Conservation (phyloP, 2,888 invertebrate species). For the Mythimna loreyi region DNA sequence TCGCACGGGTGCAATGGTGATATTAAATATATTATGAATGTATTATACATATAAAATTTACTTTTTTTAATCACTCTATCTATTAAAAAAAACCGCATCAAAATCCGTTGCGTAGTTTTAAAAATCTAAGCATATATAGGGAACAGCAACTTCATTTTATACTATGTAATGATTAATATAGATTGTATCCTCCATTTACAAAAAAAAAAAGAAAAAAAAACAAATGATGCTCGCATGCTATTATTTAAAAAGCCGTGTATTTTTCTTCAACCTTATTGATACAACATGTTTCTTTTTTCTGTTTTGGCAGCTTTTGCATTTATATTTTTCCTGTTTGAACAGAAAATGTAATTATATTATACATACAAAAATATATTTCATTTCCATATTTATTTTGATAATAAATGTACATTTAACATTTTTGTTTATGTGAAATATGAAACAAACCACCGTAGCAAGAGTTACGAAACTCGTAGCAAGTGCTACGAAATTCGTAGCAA, state of each 20-base stretch:
- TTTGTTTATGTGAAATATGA: slow-evolving; percentile 5
- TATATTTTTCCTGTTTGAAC: not conserved
- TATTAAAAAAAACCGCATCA: too few species aligned
- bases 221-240: not conserved
- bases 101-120: too few species aligned
- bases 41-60: too few species aligned
- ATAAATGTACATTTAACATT: slow-evolving; percentile 9
- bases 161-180: too few species aligned
- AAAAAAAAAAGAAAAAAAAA: not conserved
- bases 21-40: too few species aligned
- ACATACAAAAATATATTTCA: not conserved
- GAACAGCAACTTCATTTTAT: too few species aligned
- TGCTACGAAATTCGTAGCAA: slow-evolving; percentile 47
- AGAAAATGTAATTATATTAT: not conserved
- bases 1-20: too few species aligned
- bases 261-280: not conserved
- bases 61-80: too few species aligned
- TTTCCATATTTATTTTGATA: not conserved
- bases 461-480: slow-evolving; percentile 39
- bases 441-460: slow-evolving; percentile 13
- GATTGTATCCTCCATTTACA: not conserved
- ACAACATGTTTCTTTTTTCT: not conserved
- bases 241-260: not conserved
- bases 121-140: too few species aligned
- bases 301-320: not conserved